Conservation (phyloP, 2,113 vertebrate species). For the Hippocampus abdominalis region DNA sequence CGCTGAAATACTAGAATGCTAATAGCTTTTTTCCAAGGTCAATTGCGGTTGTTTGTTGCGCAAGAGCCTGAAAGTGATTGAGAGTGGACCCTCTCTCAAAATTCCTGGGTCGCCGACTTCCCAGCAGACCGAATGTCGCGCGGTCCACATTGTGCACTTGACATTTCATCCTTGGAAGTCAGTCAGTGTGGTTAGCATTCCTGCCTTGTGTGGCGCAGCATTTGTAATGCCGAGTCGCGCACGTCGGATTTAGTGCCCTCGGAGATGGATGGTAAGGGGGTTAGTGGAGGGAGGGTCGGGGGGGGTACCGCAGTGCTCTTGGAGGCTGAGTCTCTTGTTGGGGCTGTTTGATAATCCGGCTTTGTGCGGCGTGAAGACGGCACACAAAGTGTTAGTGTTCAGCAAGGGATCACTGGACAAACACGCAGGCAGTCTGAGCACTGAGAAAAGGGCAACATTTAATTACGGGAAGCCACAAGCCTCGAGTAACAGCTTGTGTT, state of each 20-base stretch:
- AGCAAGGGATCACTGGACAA: background rate
- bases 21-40: background rate
- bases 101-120: background rate
- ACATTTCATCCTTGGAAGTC: constrained; percentile 1
- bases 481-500: background rate
- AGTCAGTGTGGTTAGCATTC: background rate
- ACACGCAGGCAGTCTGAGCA: background rate
- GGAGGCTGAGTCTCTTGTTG: constrained; percentile 4
- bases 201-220: background rate
- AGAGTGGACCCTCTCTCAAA: background rate
- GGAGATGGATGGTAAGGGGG: constrained; percentile 1
- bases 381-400: background rate
- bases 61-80: background rate
- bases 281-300: background rate
- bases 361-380: background rate
- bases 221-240: background rate
- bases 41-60: background rate
- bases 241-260: background rate
- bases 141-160: background rate
- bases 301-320: background rate
- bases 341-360: constrained; percentile 4
- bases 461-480: background rate
- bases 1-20: background rate
- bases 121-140: background rate
- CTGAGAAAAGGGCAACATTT: background rate